Evolutionary conservation across 2,888 invertebrate species (phyloP).

Genomic region (Ctena decussata): DNA sequence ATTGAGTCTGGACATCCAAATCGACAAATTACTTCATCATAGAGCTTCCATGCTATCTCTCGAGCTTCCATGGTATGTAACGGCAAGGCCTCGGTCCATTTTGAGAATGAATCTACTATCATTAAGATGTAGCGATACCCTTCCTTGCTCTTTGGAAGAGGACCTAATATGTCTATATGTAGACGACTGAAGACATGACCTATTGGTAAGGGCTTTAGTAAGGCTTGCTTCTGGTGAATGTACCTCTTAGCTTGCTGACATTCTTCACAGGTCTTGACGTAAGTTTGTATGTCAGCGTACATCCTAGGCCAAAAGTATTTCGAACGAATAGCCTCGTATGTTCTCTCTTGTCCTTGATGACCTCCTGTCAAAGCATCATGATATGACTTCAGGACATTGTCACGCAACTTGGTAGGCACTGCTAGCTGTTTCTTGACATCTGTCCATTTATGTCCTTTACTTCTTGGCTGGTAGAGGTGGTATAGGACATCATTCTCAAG

Average conservation of each 20-base stretch:
- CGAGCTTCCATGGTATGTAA: constrained; percentile 42
- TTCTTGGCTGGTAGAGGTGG: constrained; percentile 37
- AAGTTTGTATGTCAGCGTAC: constrained; percentile 32
- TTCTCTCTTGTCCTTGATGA: constrained; percentile 33
- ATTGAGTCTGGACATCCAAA: constrained; percentile 40
- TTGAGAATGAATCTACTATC: constrained; percentile 48
- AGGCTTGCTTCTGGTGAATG: constrained; percentile 23
- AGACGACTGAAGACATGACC: constrained; percentile 35
- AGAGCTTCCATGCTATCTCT: constrained; percentile 35
- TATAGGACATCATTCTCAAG: constrained; percentile 27
- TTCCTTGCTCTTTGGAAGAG: constrained; percentile 26
- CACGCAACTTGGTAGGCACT: constrained; percentile 11
- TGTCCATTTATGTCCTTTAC: constrained; percentile 29
- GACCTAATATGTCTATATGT: constrained; percentile 52
- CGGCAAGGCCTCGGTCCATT: constrained; percentile 61
- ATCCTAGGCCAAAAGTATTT: constrained; percentile 45
- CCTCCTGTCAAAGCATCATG: no score
- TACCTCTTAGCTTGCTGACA: constrained; percentile 30
- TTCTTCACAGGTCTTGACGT: constrained; percentile 26
- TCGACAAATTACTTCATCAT: constrained; percentile 43
- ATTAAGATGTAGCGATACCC: constrained; percentile 58
- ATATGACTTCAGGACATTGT: no score
- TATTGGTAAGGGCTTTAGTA: constrained; percentile 39
- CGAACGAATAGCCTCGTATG: constrained; percentile 30
- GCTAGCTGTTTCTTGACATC: constrained; percentile 34